Percentiles rank a stretch among this genome's conserved stretches.
phyloP scores from a whole-genome alignment of 2,113 vertebrate genomes.

The Peromyscus leucopus region DNA sequence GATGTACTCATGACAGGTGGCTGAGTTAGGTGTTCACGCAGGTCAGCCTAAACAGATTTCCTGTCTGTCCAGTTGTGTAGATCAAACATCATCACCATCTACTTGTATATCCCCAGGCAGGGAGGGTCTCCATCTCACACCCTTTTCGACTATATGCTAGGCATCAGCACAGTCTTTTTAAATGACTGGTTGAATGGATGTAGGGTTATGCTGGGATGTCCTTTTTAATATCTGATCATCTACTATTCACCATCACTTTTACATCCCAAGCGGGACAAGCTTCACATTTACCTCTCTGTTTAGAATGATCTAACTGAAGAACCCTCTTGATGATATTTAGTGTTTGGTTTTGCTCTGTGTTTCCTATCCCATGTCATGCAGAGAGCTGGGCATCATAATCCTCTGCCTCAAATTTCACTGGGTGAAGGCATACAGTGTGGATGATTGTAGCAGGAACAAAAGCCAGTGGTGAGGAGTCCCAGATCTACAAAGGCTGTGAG shows the following conservation, averaged over 20 bases:
- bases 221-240: neutral
- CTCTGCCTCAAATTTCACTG: neutral
- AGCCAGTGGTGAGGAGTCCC: too few relatives aligned
- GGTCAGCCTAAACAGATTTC: neutral
- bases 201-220: neutral
- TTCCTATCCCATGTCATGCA: neutral
- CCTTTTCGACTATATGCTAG: neutral
- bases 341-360: neutral
- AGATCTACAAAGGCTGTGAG: rapidly evolving
- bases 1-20: neutral
- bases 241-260: neutral
- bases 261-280: neutral
- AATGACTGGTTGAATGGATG: rapidly evolving
- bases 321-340: neutral
- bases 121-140: neutral
- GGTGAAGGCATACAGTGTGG: too few relatives aligned
- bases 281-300: neutral
- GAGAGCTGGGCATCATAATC: neutral
- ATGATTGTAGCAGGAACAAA: too few relatives aligned
- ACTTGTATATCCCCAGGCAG: too few relatives aligned
- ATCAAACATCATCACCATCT: rapidly evolving
- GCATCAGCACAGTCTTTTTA: neutral
- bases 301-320: neutral
- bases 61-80: rapidly evolving
- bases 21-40: neutral